phyloP scores from a whole-genome alignment of 53 echinoderm and acorn worm genomes.

The Patiria pectinifera region DNA sequence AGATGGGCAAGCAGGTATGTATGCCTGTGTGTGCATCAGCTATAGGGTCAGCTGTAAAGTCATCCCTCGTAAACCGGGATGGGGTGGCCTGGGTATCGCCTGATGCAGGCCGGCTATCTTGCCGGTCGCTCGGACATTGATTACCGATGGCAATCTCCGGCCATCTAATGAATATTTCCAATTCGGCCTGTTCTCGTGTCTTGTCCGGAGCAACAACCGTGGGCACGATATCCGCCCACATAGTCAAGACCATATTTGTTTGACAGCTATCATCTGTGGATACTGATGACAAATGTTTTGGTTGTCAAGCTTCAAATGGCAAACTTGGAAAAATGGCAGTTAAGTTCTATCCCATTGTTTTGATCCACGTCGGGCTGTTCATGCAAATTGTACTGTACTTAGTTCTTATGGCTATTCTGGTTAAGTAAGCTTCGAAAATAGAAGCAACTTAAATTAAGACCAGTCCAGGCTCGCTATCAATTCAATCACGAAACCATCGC shows the following conservation, averaged over 20 bases:
- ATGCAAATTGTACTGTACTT: too few relatives aligned
- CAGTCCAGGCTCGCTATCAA: too few relatives aligned
- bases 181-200: not conserved
- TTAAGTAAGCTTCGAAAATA: too few relatives aligned
- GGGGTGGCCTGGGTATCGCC: not conserved
- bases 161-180: constrained; percentile 7
- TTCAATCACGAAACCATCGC: too few relatives aligned
- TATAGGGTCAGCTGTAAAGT: not conserved
- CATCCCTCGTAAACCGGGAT: not conserved
- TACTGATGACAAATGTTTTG: not conserved
- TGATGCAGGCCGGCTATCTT: not conserved
- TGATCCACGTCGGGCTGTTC: too few relatives aligned
- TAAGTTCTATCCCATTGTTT: too few relatives aligned
- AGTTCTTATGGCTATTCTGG: too few relatives aligned
- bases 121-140: not conserved
- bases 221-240: too few relatives aligned
- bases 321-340: too few relatives aligned
- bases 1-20: not conserved
- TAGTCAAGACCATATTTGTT: not conserved
- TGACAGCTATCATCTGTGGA: not conserved
- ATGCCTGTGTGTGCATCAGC: not conserved
- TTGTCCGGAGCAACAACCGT: not conserved
- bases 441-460: too few relatives aligned
- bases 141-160: constrained; percentile 11
- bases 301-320: not conserved